Base-by-base conservation (phyloP, 2,888 invertebrate species). In the Argyresthia albistria region DNA sequence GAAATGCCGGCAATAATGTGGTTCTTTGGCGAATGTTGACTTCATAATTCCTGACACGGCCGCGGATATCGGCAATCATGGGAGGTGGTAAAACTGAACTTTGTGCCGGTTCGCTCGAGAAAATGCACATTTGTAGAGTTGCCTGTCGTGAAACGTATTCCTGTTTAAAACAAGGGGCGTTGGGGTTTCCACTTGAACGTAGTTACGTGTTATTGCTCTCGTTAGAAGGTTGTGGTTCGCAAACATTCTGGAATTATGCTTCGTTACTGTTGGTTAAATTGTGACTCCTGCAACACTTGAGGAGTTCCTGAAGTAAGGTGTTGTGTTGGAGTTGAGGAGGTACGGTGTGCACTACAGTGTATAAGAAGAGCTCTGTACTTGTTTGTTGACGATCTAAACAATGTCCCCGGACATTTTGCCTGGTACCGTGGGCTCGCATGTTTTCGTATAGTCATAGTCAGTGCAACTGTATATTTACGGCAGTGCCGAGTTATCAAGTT, bases 131-230 rank as follows among this genome's bases (percentile, higher is more conserved):
- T 80, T 73, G 76, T 67, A 70, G 76, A 78, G 76, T 78, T 78
- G 69, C 74, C 71, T 74, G 71, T 74, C 73, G 69, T 74, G 73
- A 71, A 82, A 82, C 77, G 75, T 78, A 79, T 80, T 81, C 76
- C 76, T 76, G 80, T 84, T 86, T 78, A 69, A 81, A 80, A 77
- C 76, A 25, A 25, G 76, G 75, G 76, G 72, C 73, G 74, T 25
- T 25, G 71, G 75, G 71, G 67, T 69, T 78, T 74, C 67, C 61
- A 58, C 14, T 58, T 70, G 72, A 75, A 73, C 71, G 73, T 71
- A 77, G 78, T 78, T 76, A 73, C 78, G 71, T 71, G 74, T 76
- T 80, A 80, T 78, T 76, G 76, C 72, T 72, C 75, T 81, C 74
- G 76, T 80, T 80, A 79, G 70, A 70, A 63, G 68, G 68, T 70